phyloP scores from a whole-genome alignment of 2,797 vertebrate species.

The Danio albolineatus region DNA sequence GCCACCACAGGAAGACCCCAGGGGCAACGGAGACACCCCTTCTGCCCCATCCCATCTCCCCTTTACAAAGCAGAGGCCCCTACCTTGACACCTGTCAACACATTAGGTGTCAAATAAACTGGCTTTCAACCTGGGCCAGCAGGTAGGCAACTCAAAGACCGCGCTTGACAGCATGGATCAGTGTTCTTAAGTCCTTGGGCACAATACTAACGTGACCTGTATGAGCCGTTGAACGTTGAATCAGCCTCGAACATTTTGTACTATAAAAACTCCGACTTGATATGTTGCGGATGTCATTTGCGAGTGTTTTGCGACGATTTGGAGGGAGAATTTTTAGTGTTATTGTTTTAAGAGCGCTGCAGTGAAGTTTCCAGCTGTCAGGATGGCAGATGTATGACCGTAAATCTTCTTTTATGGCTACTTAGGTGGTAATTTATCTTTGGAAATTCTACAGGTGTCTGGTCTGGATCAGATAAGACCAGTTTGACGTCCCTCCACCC shows the following conservation, averaged over 20 bases:
- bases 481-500: conserved; percentile 40
- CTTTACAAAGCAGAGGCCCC: conserved; percentile 64
- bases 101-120: conserved; percentile 74
- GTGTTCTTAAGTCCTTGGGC: conserved; percentile 46
- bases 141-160: conserved; percentile 66
- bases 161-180: conserved; percentile 52
- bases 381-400: conserved; percentile 56
- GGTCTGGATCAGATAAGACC: conserved; percentile 81
- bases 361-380: conserved; percentile 65
- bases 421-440: conserved; percentile 76
- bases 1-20: conserved; percentile 80
- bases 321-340: background rate
- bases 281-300: background rate
- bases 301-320: background rate
- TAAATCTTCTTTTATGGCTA: conserved; percentile 69
- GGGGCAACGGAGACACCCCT: conserved; percentile 65
- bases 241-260: conserved; percentile 28
- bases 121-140: conserved; percentile 70
- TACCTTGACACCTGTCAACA: conserved; percentile 73
- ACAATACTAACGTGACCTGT: conserved; percentile 46
- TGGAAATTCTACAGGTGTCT: conserved; percentile 77
- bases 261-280: background rate
- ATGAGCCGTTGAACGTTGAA: background rate
- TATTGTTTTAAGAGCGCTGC: conserved; percentile 37
- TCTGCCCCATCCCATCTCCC: conserved; percentile 44